Evolutionary conservation across 2,888 invertebrate species (phyloP), one percentile per base, ranked within the genome.

Genomic region (Drosophila infuscata): DNA sequence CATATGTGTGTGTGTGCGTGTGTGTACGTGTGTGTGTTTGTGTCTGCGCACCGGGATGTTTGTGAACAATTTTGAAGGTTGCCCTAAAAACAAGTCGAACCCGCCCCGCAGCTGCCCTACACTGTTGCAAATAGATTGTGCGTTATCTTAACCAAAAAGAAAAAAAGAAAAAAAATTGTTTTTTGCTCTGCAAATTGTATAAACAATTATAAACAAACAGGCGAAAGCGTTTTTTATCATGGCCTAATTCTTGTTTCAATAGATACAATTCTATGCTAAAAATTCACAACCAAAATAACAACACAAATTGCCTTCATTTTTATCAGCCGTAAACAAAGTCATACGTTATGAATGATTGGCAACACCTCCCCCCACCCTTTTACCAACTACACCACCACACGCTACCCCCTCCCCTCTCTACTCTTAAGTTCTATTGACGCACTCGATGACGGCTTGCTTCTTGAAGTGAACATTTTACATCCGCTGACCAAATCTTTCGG

Each of bases 191-290:
- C 84, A 79, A 85, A 81, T 85, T 81, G 81, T 85, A 88, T 85
- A 86, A 88, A 88, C 85, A 86, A 86, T 86, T 88, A 83, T 81
- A 88, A 85, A 81, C 85, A 85, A 85, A 88, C 83, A 88, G 70
- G 76, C 81, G 59, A 81, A 77, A 67, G 73, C 67, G 66, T 77
- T 79, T 85, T 84, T 86, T 88, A 88, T 86, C 85, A 74, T 88
- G 85, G 85, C 88, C 85, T 83, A 81, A 79, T 87, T 88, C 69
- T 73, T 72, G 59, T 64, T 53, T 11, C 15, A 64, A 32, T 77
- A 79, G 83, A 85, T 85, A 86, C 76, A 77, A 79, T 81, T 77
- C n/a, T 41, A 41, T 41, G 66, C 20, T 3, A 4, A 20, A 15
- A 82, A 75, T 79, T 71, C 68, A 73, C 48, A 56, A 36, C 49